Evolutionary conservation across 2,113 vertebrate genomes (phyloP).

Genomic region (Montifringilla adamsi): DNA sequence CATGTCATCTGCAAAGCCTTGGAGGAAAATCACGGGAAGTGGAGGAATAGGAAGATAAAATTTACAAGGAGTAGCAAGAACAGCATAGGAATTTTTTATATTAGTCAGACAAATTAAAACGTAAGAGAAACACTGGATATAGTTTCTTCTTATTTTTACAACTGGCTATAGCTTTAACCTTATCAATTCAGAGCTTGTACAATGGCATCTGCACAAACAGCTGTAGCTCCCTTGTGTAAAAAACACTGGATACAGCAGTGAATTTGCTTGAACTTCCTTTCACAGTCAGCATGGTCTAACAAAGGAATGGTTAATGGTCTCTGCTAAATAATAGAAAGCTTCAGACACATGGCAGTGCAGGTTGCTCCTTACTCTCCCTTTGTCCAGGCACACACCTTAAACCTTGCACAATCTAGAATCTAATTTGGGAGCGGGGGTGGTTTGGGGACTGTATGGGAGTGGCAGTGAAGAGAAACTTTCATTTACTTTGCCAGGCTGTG

Average conservation of each 20-base stretch:
- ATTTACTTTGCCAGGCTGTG: neutral
- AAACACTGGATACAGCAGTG: neutral
- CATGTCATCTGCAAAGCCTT: neutral
- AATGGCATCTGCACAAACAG: slow-evolving; percentile 1
- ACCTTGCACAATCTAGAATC: neutral
- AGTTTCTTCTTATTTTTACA: neutral
- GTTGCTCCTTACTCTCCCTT: neutral
- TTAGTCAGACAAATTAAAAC: neutral
- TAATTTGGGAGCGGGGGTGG: neutral
- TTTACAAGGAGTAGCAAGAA: neutral
- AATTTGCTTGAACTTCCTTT: slow-evolving; percentile 13
- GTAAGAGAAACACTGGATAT: neutral
- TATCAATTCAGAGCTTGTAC: neutral
- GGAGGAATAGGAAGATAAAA: neutral
- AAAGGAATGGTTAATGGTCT: slow-evolving; percentile 47
- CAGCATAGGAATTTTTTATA: neutral
- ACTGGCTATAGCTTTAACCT: neutral
- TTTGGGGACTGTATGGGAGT: neutral
- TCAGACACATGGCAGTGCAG: neutral
- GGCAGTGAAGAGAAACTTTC: neutral
- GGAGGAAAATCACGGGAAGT: neutral
- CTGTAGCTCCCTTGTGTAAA: slow-evolving; percentile 12
- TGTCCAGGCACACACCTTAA: neutral
- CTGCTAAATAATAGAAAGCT: slow-evolving; percentile 44
- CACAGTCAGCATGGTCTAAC: neutral